A percentile compares a stretch with the other conserved stretches of the same genome.
Conservation (phyloP, 1,140 invertebrate species). For the Conopomorpha cramerella region DNA sequence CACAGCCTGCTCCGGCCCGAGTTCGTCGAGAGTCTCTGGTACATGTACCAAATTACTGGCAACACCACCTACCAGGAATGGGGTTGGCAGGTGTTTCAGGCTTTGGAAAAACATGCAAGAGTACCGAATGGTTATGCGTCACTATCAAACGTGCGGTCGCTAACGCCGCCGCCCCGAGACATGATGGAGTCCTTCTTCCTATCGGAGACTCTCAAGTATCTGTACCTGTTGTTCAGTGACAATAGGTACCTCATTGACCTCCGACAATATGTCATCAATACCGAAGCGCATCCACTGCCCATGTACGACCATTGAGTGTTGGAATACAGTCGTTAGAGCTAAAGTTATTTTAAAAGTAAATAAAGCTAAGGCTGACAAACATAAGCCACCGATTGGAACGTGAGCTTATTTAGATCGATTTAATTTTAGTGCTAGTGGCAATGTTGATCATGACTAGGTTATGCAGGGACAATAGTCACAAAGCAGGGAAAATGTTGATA, state of each 20-base stretch:
- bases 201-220: conserved; percentile 93
- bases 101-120: conserved; percentile 89
- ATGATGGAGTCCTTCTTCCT: conserved; percentile 96
- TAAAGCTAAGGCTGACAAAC: not conserved
- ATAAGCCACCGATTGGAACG: too few relatives aligned
- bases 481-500: too few relatives aligned
- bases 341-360: not conserved
- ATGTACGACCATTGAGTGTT: conserved; percentile 57
- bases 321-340: not conserved
- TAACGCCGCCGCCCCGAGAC: conserved; percentile 73
- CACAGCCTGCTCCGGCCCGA: conserved; percentile 92
- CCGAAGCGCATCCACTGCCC: conserved; percentile 90
- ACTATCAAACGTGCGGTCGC: conserved; percentile 84
- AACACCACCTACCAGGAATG: conserved; percentile 93
- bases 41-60: conserved; percentile 88
- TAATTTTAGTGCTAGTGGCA: too few relatives aligned
- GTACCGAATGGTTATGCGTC: conserved; percentile 89
- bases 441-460: too few relatives aligned
- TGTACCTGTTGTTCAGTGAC: conserved; percentile 90
- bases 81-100: conserved; percentile 94
- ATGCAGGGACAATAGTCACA: too few relatives aligned
- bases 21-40: conserved; percentile 92
- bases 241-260: conserved; percentile 81
- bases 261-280: conserved; percentile 87
- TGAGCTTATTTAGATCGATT: too few relatives aligned